These are phyloP conservation scores for Temnothorax ravouxi DNA, from an alignment of 2,888 invertebrate genomes.

Conservation along the genomic window DNA sequence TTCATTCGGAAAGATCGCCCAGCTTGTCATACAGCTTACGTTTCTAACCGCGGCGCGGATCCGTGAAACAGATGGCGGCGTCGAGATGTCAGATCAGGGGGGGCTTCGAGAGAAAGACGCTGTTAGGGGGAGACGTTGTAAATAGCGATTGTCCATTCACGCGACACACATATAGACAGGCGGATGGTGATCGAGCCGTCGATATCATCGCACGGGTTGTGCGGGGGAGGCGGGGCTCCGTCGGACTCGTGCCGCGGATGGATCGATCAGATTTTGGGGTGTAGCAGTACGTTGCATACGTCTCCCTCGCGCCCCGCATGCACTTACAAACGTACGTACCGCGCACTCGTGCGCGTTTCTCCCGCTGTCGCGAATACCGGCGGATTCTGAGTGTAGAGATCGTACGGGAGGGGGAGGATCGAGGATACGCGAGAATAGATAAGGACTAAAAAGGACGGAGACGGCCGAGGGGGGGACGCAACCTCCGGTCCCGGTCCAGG, in stretches of 20 bases:
- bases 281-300: slow-evolving; percentile 73
- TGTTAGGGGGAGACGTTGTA: background rate
- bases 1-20: background rate
- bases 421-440: slow-evolving; percentile 44
- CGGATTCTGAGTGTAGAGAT: slow-evolving; percentile 25
- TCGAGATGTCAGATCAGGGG: slow-evolving; percentile 16
- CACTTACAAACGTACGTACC: slow-evolving; percentile 38
- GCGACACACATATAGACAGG: background rate
- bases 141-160: slow-evolving; percentile 11
- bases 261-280: slow-evolving; percentile 79
- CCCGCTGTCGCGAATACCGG: slow-evolving; percentile 25
- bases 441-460: slow-evolving; percentile 34
- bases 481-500: slow-evolving; percentile 76
- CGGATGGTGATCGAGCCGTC: slow-evolving; percentile 22
- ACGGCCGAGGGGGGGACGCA: slow-evolving; percentile 47
- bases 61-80: slow-evolving; percentile 24
- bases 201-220: slow-evolving; percentile 33
- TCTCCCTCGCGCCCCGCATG: slow-evolving; percentile 53
- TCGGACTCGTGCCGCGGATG: slow-evolving; percentile 72
- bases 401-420: slow-evolving; percentile 49
- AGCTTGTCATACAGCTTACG: background rate
- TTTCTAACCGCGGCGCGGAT: background rate
- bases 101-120: slow-evolving; percentile 7
- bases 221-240: slow-evolving; percentile 69
- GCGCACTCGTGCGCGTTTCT: slow-evolving; percentile 56